phyloP scores from a whole-genome alignment of 2,888 invertebrate species.

The Patella depressa region DNA sequence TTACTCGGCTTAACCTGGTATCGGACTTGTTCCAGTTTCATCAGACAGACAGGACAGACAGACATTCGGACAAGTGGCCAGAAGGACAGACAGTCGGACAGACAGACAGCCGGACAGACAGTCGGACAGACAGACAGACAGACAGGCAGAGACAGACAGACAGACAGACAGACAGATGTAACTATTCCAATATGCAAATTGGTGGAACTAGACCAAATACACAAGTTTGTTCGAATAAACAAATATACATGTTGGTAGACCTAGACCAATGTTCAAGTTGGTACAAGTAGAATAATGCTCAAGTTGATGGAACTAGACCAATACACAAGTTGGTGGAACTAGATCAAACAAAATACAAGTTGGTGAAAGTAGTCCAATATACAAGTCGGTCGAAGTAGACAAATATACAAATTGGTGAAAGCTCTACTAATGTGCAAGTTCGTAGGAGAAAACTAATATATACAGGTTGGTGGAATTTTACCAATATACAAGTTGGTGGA shows the following conservation, averaged over 20 bases:
- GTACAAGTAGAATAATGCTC: background rate
- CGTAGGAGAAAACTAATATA: background rate
- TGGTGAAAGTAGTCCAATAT: conserved; percentile 7
- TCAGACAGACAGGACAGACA: background rate
- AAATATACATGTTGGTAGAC: conserved; percentile 16
- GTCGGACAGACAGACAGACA: background rate
- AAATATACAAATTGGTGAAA: background rate
- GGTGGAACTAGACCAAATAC: background rate
- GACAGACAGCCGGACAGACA: background rate
- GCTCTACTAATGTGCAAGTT: conserved; percentile 12
- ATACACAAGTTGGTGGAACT: conserved; percentile 1
- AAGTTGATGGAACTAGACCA: background rate
- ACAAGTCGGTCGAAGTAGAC: background rate
- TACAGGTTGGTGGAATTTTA: background rate
- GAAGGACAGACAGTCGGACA: background rate
- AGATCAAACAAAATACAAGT: conserved; percentile 17
- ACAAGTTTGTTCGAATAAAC: conserved; percentile 1
- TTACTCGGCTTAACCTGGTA: too few species aligned
- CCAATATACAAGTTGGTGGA: conserved; percentile 1
- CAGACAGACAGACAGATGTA: background rate
- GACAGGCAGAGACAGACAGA: conserved; percentile 14
- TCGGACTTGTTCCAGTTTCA: too few species aligned
- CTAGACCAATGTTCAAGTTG: conserved; percentile 14
- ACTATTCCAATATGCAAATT: background rate
- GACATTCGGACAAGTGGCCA: too few species aligned